Conservation (phyloP, 2,888 invertebrate genomes). For the Drosophila colorata region DNA sequence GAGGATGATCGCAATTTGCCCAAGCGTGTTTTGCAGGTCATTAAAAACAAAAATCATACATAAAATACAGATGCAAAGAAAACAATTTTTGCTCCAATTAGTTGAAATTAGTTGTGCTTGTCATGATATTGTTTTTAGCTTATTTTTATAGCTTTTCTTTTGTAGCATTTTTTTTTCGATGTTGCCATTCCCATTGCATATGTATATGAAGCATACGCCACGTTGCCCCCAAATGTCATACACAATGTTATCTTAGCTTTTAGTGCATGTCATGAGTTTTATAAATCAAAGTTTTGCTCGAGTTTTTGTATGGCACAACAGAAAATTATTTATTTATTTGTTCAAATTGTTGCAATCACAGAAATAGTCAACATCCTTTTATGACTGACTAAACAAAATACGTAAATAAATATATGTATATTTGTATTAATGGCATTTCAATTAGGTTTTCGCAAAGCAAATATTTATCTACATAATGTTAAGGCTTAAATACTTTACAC, state of each 20-base stretch:
- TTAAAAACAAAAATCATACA: slow-evolving; percentile 24
- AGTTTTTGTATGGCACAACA: slow-evolving; percentile 20
- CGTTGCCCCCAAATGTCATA: slow-evolving; percentile 15
- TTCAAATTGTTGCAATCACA: slow-evolving; percentile 1
- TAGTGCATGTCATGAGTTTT: slow-evolving; percentile 42
- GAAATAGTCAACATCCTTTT: slow-evolving; percentile 3
- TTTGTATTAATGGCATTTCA: slow-evolving; percentile 26
- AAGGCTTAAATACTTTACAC: slow-evolving; percentile 28
- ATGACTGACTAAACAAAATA: not conserved
- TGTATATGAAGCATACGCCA: slow-evolving; percentile 56
- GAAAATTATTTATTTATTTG: slow-evolving; percentile 3
- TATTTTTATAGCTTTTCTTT: slow-evolving; percentile 29
- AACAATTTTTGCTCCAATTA: not conserved
- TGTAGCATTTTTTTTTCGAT: slow-evolving; percentile 42
- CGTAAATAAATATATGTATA: not conserved
- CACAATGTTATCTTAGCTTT: slow-evolving; percentile 19
- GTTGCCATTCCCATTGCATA: slow-evolving; percentile 29
- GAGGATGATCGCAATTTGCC: slow-evolving; percentile 97
- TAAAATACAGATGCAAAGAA: not conserved
- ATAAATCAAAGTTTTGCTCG: slow-evolving; percentile 29
- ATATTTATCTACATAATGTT: slow-evolving; percentile 42
- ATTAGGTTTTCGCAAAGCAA: slow-evolving; percentile 31
- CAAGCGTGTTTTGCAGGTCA: slow-evolving; percentile 95
- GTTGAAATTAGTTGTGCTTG: slow-evolving; percentile 25
- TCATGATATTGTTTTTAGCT: slow-evolving; percentile 20